These are phyloP conservation scores for Valencia hispanica DNA, from an alignment of 2,797 vertebrate species.

Conservation along the genomic window DNA sequence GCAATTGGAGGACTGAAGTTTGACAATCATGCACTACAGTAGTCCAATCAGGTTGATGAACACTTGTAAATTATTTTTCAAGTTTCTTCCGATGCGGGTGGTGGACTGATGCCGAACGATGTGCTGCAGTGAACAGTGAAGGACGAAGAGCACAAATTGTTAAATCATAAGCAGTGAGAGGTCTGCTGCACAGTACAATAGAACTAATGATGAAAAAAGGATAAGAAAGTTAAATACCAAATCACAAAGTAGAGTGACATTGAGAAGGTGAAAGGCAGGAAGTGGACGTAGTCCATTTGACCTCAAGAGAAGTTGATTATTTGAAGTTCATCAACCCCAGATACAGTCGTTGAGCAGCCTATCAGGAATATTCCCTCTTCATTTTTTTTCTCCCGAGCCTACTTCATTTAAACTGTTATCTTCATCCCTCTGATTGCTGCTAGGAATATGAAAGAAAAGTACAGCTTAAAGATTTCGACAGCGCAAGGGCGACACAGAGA, in stretches of 20 bases:
- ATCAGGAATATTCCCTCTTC: slow-evolving; percentile 49
- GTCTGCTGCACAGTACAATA: slow-evolving; percentile 23
- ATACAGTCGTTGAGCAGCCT: slow-evolving; percentile 43
- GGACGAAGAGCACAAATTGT: slow-evolving; percentile 1
- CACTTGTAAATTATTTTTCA: neutral
- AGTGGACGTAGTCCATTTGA: slow-evolving; percentile 32
- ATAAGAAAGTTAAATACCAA: slow-evolving; percentile 10
- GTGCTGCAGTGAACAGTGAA: slow-evolving; percentile 7
- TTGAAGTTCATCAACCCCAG: slow-evolving; percentile 49
- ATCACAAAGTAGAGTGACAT: slow-evolving; percentile 3
- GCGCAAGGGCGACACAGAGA: slow-evolving; percentile 33
- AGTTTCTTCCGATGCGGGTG: slow-evolving; percentile 8
- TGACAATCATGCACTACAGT: neutral
- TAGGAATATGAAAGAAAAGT: slow-evolving; percentile 59
- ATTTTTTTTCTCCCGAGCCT: slow-evolving; percentile 49
- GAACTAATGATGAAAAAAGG: slow-evolving; percentile 16
- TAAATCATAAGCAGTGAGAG: slow-evolving; percentile 18
- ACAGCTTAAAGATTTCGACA: slow-evolving; percentile 47
- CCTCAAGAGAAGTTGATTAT: slow-evolving; percentile 51
- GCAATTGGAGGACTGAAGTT: neutral
- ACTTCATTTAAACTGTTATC: slow-evolving; percentile 65
- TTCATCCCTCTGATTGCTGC: slow-evolving; percentile 49
- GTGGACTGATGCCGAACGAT: slow-evolving; percentile 16
- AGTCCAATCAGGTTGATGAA: neutral
- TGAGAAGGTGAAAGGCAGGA: slow-evolving; percentile 6